phyloP scores from a whole-genome alignment of 2,888 invertebrate genomes.

The Sipha maydis region DNA sequence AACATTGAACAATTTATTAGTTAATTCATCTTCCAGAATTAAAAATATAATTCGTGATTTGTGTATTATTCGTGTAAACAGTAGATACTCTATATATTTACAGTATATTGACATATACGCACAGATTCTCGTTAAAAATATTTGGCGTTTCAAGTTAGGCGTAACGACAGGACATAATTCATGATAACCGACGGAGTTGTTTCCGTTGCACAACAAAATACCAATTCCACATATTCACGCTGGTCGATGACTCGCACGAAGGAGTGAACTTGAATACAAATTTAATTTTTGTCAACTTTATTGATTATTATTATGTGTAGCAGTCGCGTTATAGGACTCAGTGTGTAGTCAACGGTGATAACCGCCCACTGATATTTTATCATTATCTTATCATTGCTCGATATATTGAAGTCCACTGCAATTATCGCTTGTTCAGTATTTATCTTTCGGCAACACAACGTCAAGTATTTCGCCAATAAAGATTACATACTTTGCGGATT shows the following conservation, averaged over 20 bases:
- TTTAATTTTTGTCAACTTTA: neutral
- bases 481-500: neutral
- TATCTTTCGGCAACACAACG: neutral
- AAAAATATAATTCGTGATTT: no score
- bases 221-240: no score
- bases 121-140: neutral
- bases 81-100: no score
- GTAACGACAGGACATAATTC: neutral
- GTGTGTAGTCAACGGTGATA: neutral
- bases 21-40: no score
- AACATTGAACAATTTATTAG: no score
- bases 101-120: neutral
- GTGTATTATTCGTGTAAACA: no score
- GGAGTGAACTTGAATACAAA: neutral
- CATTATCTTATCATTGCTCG: slow-evolving; percentile 25
- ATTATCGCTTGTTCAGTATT: neutral
- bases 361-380: slow-evolving; percentile 31
- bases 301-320: neutral
- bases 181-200: neutral
- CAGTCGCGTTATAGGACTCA: neutral
- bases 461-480: neutral
- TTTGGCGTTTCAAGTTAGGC: neutral
- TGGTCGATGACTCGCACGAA: neutral
- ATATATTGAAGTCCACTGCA: slow-evolving; percentile 18
- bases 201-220: neutral